Base-by-base conservation (phyloP, 92 coral and sea anemone genomes). In the Porites lobata region DNA sequence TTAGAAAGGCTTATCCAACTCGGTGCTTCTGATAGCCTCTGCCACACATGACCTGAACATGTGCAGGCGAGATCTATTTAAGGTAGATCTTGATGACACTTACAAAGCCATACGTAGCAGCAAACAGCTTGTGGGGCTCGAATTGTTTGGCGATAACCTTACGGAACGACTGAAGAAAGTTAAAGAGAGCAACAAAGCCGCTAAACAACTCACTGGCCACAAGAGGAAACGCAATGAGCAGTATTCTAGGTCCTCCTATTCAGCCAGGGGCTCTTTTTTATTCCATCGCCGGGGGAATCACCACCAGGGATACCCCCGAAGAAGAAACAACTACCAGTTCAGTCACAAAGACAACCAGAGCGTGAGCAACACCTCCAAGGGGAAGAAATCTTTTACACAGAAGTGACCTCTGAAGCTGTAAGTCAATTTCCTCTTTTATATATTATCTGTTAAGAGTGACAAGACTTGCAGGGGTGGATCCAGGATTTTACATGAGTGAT, bases 121-220 rank as follows among this genome's bases (percentile, higher is more conserved):
- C 43, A 64, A 71, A 56, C 21, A 80, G 12, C 90, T 87, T 11
- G 82, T 90, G 47, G 86, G 75, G 56, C 58, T 51, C 6, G 87
- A 86, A 47, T 75, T 90, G 50, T 86, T 91, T 86, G 94, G 94
- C 13, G 83, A 73, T 62, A 91, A 91, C 59, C 56, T 91, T 11
- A 24, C 75, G 1, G 90, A 90, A 19, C 86, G 86, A 5, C 76
- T 88, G 62, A 88, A 61, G 65, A 61, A 21, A 12, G 65, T 61
- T 0, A 61, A 61, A 17, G 19, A 61, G 17, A 9, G 65, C 65
- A 61, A 61, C 13, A 17, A 61, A 61, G 65, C 65, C 17, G 65
- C 65, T 12, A 13, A 61, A 81, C 51, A 88, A 17, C 65, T 61
- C 4, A 21, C n/a, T n/a, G n/a, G n/a, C n/a, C n/a, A 61, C 65